Base-by-base conservation (phyloP, 2,797 vertebrate genomes). In the Hyperoplus immaculatus region DNA sequence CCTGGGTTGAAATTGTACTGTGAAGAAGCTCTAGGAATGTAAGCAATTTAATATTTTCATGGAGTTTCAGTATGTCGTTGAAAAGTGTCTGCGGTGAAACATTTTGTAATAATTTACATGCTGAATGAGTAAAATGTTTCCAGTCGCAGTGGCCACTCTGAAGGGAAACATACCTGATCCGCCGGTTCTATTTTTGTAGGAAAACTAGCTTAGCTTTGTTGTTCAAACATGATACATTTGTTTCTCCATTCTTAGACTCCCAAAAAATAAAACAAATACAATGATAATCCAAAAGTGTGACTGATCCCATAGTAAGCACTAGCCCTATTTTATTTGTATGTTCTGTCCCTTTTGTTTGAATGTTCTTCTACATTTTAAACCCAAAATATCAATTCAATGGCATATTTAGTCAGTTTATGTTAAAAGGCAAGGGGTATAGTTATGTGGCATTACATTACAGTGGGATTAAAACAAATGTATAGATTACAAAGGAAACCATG, bases 31-130 rank as follows among this genome's bases (percentile, higher is more conserved):
- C 42, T 79, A 56, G 21, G 55, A 81, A 77, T 59, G n/a, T 73
- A 67, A 80, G 73, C 67, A 74, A 49, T 38, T 72, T 12, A 61
- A 47, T 39, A 64, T 73, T 63, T 78, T 81, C 68, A 47, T 62
- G 69, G 75, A 84, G 82, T 87, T 84, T 87, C 58, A 64, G 60
- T 38, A 43, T 77, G 49, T 69, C 83, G 84, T 81, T 80, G 62
- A 85, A 84, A 91, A 87, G 83, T 84, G 77, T 69, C 61, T 60
- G 77, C 61, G 43, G 72, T 75, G 58, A 62, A 89, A 81, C 75
- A 79, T 82, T 87, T 89, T 89, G 76, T 81, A 81, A 86, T 91
- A 77, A 89, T 90, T 89, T 77, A 56, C 89, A 89, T 82, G 85
- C 80, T 87, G 63, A 80, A 66, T 78, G 75, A 84, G 62, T 74